Percentiles rank a stretch among this genome's conserved stretches.
Evolutionary conservation across 2,888 invertebrate species (phyloP).

Genomic region (Mechanitis mazaeus): DNA sequence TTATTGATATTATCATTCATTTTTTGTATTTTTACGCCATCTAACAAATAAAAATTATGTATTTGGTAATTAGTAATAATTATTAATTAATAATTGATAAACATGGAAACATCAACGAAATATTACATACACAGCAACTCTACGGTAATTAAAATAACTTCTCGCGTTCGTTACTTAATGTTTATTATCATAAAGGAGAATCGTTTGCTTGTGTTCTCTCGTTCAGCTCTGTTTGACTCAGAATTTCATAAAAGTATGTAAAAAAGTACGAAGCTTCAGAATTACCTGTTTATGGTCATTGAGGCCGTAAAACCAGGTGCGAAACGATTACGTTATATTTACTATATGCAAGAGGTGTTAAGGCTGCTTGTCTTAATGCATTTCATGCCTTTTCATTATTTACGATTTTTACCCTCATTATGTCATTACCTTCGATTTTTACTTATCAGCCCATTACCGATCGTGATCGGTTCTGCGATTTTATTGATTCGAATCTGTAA

Average conservation of each 20-base stretch:
- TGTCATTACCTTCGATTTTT: conserved; percentile 29
- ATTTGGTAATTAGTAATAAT: too few species aligned
- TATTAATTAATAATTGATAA: too few species aligned
- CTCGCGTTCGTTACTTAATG: too few species aligned
- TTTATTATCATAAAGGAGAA: too few species aligned
- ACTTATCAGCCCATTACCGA: conserved; percentile 29
- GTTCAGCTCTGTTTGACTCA: conserved; percentile 59
- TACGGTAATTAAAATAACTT: too few species aligned
- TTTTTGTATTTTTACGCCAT: too few species aligned
- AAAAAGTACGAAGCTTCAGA: conserved; percentile 23
- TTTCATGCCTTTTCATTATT: conserved; percentile 31
- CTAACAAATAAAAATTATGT: too few species aligned
- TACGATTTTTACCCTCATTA: conserved; percentile 30
- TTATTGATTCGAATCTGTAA: conserved; percentile 26
- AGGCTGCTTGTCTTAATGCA: conserved; percentile 31
- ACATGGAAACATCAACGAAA: too few species aligned
- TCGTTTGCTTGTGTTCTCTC: not conserved
- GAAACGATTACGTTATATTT: conserved; percentile 27
- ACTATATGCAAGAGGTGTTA: conserved; percentile 29
- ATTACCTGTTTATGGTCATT: conserved; percentile 31
- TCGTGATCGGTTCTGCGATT: conserved; percentile 24
- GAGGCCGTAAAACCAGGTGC: conserved; percentile 30
- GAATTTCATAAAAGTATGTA: conserved; percentile 31
- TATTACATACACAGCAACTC: too few species aligned
- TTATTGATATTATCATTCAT: not conserved